Base-by-base conservation (phyloP, 2,888 invertebrate species). In the Lysandra coridon region DNA sequence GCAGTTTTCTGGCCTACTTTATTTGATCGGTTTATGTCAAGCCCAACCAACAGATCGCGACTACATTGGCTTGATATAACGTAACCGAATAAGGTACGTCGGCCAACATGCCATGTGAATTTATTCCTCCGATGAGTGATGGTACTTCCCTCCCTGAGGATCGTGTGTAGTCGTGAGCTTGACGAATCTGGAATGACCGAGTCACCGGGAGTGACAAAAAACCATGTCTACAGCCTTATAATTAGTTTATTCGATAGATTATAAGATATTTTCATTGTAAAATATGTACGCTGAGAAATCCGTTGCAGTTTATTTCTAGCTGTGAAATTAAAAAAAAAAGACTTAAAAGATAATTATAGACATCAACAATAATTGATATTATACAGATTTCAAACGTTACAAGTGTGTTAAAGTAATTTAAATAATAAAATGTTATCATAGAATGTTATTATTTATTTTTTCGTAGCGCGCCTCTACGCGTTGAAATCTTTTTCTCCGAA, bases 181-280 rank as follows among this genome's bases (percentile, higher is more conserved):
- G 37, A 76, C 76, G 76, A 76, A 76, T 76, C 76, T 76, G 76
- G 76, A 76, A 76, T 76, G 76, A 33, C 57, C 57, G 53, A 53
- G 53, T 75, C 57, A 69, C 69, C 30, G 64, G 64, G 33, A 69
- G 5, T 37, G 14, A 69, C 69, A 69, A 69, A 69, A 69, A 69
- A 64, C 64, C 37, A 0, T 37, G 10, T 14, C 23, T 64, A 30
- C 30, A 64, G 4, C 12, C 3, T 30, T 30, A 3, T 23, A 12
- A 12, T 64, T 64, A 64, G 12, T 30, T 57, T 17, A 57, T 17
- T 17, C 14, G 53, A 17, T 17, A 57, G 4, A 57, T 12, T 17
- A 4, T 57, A 57, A 17, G 12, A 17, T 64, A 30, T 49, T 49
- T 49, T 49, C 49, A 2, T 10, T 10, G 49, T 49, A 49, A 57